Evolutionary conservation across 1,140 invertebrate genomes (phyloP), one percentile per base, ranked within the genome.

Genomic region (Uloborus diversus): DNA sequence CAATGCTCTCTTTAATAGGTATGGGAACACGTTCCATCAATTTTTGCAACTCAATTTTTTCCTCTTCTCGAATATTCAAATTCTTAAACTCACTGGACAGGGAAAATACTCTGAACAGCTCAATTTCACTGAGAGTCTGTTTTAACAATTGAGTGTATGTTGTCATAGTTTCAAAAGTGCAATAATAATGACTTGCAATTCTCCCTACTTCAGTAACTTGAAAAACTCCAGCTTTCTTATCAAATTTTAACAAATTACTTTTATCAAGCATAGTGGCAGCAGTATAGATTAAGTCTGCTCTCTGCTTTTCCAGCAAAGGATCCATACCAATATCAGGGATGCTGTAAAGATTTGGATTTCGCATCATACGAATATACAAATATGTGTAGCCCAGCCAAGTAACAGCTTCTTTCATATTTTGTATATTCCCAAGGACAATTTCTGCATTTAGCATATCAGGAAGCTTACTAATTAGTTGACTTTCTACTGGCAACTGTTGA

Each of bases 401-500:
- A 5, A 97, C 94, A 0, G 97, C 98, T 86, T 99, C 98, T 80
- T 93, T 91, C 0, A 99, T 90, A 87, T 94, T 98, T 86, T 99
- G 96, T 51, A 99, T 92, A 0, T 96, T 98, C 4, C 97, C 98
- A 0, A 99, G 88, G 0, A 99, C 97, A 61, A 99, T 92, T 90
- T 99, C 98, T 0, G 98, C 98, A 88, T 99, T 99, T 13, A 99
- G 88, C 91, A 98, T 96, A 85, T 99, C 98, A 0, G 97, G 92
- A 80, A 99, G 88, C 87, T 89, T 90, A 9, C 85, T 83, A 23
- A 91, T 87, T 84, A 91, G 87, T 85, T 91, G 90, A 80, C 88
- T 89, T 83, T 91, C 90, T 66, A 91, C 88, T 0, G 90, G 90
- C 33, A 91, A 84, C 86, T 99, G 98, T 86, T 99, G 97, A 89